These are phyloP conservation scores for Lobophora halterata DNA, from an alignment of 2,888 invertebrate species.

Conservation along the genomic window DNA sequence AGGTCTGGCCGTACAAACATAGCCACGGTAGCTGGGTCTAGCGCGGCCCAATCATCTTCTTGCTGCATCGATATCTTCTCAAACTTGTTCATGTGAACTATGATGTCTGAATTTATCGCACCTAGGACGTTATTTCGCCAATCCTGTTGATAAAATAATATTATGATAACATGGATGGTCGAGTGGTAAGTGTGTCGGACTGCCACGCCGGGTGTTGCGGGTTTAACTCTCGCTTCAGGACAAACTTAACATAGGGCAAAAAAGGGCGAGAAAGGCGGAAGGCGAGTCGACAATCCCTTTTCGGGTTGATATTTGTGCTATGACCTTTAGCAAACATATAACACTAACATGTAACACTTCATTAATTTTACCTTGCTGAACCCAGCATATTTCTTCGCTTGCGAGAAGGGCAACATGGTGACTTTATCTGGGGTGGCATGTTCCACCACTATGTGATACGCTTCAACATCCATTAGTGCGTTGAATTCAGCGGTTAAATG, in stretches of 20 bases:
- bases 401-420: constrained; percentile 61
- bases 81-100: constrained; percentile 54
- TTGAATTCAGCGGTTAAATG: constrained; percentile 57
- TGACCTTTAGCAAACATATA: too few relatives aligned
- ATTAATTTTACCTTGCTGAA: constrained; percentile 50
- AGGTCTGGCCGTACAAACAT: constrained; percentile 51
- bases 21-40: constrained; percentile 60
- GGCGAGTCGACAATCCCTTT: too few relatives aligned
- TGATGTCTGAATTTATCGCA: constrained; percentile 52
- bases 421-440: constrained; percentile 57
- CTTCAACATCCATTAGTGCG: constrained; percentile 61
- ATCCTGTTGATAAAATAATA: too few relatives aligned
- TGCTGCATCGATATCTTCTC: constrained; percentile 47
- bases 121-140: constrained; percentile 59
- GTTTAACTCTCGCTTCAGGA: too few relatives aligned
- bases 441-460: constrained; percentile 53
- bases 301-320: too few relatives aligned
- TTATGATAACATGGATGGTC: too few relatives aligned
- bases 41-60: constrained; percentile 46
- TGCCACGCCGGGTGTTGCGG: too few relatives aligned
- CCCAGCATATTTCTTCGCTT: constrained; percentile 40
- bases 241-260: too few relatives aligned
- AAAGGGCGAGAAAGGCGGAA: too few relatives aligned
- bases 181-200: too few relatives aligned
- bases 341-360: too few relatives aligned